A percentile compares a stretch with the other conserved stretches of the same genome.
Conservation (phyloP, 1,140 invertebrate genomes). For the Bicyclus anynana region DNA sequence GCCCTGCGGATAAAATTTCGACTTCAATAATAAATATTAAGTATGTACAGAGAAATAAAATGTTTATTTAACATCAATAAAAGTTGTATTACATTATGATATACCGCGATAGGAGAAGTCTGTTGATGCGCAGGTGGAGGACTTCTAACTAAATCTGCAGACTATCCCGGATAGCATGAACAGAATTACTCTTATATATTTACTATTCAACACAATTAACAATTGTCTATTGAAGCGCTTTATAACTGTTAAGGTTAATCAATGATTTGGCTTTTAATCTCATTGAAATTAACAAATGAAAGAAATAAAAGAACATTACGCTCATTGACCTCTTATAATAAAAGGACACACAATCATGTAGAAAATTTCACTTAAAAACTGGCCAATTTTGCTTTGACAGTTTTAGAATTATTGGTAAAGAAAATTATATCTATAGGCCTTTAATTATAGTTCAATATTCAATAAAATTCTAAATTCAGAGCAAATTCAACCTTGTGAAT, state of each 20-base stretch:
- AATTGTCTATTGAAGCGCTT: neutral
- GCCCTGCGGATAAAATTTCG: constrained; percentile 75
- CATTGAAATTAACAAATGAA: neutral
- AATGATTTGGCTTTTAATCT: neutral
- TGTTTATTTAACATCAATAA: constrained; percentile 4
- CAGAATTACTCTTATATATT: constrained; percentile 38
- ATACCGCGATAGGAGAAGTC: constrained; percentile 87
- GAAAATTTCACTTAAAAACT: too few species aligned
- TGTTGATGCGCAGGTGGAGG: constrained; percentile 90
- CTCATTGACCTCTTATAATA: too few species aligned
- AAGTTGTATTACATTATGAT: constrained; percentile 55
- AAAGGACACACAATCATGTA: too few species aligned
- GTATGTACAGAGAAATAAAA: neutral
- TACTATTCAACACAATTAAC: constrained; percentile 3
- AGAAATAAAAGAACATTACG: neutral
- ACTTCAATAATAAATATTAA: constrained; percentile 13
- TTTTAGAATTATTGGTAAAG: too few species aligned
- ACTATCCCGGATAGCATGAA: constrained; percentile 67
- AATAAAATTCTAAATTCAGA: too few species aligned
- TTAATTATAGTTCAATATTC: too few species aligned
- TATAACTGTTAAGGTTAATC: neutral
- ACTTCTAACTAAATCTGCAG: constrained; percentile 78
- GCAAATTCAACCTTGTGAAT: too few species aligned
- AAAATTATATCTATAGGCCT: too few species aligned
- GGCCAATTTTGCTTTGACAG: too few species aligned